Conservation (phyloP, 2,797 vertebrate species). For the Mareca penelope region DNA sequence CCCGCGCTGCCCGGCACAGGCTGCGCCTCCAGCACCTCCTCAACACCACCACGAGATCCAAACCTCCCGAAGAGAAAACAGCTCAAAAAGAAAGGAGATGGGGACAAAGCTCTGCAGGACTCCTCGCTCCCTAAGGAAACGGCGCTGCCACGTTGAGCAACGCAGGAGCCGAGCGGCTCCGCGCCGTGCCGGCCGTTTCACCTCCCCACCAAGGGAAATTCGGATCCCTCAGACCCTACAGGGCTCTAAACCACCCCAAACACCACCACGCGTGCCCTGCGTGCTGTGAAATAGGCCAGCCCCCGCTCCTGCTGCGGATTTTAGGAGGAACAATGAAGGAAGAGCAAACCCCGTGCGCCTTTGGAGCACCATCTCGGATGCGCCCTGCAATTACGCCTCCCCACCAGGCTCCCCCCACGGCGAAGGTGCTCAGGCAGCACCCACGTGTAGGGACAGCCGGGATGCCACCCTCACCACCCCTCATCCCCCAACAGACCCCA, state of each 20-base stretch:
- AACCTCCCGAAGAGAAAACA: not conserved
- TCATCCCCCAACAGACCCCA: no score
- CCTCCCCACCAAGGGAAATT: not conserved
- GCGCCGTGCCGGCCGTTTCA: accelerated
- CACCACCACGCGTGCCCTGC: not conserved
- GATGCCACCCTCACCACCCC: no score
- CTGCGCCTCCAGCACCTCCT: not conserved
- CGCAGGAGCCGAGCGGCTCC: not conserved
- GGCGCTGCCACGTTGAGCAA: not conserved
- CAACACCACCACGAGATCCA: not conserved
- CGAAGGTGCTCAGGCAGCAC: no score
- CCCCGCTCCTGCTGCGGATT: not conserved
- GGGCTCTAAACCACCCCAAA: slow-evolving; percentile 1
- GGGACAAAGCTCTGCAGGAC: accelerated
- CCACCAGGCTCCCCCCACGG: not conserved
- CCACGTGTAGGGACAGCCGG: no score
- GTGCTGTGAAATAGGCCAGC: slow-evolving; percentile 13
- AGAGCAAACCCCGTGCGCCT: slow-evolving; percentile 32
- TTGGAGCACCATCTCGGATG: no score
- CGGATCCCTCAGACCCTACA: not conserved
- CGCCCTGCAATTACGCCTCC: not conserved
- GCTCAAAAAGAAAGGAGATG: not conserved
- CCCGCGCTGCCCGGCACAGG: accelerated
- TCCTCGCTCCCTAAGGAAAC: accelerated
- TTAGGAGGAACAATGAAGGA: not conserved